Base-by-base conservation (phyloP, 2,888 invertebrate genomes). In the Dorcus parallelipipedus region DNA sequence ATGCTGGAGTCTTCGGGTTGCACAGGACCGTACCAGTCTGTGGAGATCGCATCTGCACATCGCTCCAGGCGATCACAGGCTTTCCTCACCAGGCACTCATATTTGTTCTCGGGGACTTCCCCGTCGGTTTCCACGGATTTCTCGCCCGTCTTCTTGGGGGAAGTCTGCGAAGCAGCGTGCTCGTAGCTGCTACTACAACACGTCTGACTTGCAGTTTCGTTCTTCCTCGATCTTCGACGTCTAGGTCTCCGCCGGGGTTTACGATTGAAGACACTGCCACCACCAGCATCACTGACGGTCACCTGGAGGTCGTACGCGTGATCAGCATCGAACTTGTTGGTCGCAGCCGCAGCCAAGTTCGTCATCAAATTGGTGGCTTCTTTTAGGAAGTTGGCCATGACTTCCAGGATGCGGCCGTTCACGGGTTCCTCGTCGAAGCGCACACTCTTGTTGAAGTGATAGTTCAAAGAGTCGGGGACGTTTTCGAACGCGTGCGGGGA, bases 371-470 rank as follows among this genome's bases (percentile, higher is more conserved):
- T 69, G 6, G 77, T 76, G 3, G 79, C 79, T 71, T 80, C 79
- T 61, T 76, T 76, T 56, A 80, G 68, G 61, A 80, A 80, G 38
- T 72, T 72, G 2, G 78, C 73, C 73, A 80, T 78, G 0, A 74
- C 75, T 61, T 73, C 70, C 38, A 76, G 60, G 67, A 79, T 74
- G 38, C 71, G 65, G 9, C 72, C 68, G 49, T 69, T 67, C 33
- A 71, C 67, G 6, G 62, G 54, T 38, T 60, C 59, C 14, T 62
- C 59, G 3, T 61, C 49, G 57, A 75, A 75, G 38, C 68, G 67
- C 0, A 75, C 74, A 60, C 69, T 75, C 59, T 75, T 74, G 17
- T 56, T 61, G 52, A 70, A 45, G 50, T 73, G 72, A 56, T 73
- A 73, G 10, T 71, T 73, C 38, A 71, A 53, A 1, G 73, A 72